These are phyloP conservation scores for Paramuricea clavata DNA, from an alignment of 92 coral and sea anemone genomes.

Conservation along the genomic window DNA sequence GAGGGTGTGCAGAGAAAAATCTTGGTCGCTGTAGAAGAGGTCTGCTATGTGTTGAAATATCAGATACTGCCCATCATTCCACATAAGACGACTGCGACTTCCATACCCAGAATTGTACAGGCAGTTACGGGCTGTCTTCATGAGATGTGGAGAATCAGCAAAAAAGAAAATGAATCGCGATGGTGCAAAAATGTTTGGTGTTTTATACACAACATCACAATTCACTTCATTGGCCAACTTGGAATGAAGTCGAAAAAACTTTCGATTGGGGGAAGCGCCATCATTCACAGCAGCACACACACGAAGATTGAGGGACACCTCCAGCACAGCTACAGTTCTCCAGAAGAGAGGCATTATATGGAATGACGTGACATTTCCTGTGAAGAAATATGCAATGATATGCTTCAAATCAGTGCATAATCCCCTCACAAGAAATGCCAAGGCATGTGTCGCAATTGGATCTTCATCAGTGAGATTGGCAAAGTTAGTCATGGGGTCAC, in stretches of 20 bases:
- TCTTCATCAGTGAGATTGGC: slow-evolving; percentile 62
- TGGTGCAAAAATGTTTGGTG: slow-evolving; percentile 7
- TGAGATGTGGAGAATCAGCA: background rate
- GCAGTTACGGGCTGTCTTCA: slow-evolving; percentile 2
- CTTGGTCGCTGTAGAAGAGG: slow-evolving; percentile 41
- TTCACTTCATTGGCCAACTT: background rate
- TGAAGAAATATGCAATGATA: slow-evolving; percentile 70
- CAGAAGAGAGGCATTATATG: slow-evolving; percentile 65
- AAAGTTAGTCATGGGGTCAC: slow-evolving; percentile 75
- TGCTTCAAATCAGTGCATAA: slow-evolving; percentile 74
- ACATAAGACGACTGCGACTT: background rate
- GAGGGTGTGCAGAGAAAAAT: slow-evolving; percentile 5
- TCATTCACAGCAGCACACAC: slow-evolving; percentile 46
- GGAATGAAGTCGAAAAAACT: background rate
- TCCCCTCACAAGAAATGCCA: slow-evolving; percentile 72
- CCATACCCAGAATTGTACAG: slow-evolving; percentile 13
- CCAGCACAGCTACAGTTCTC: slow-evolving; percentile 59
- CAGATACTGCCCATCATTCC: slow-evolving; percentile 46
- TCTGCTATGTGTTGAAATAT: slow-evolving; percentile 23
- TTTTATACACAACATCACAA: slow-evolving; percentile 4
- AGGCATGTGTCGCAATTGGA: slow-evolving; percentile 69
- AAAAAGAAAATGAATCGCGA: background rate
- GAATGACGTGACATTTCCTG: slow-evolving; percentile 64
- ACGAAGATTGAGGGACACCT: slow-evolving; percentile 52
- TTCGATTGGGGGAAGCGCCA: background rate